Evolutionary conservation across 1,140 invertebrate genomes (phyloP).

Genomic region (Cotesia vestalis): DNA sequence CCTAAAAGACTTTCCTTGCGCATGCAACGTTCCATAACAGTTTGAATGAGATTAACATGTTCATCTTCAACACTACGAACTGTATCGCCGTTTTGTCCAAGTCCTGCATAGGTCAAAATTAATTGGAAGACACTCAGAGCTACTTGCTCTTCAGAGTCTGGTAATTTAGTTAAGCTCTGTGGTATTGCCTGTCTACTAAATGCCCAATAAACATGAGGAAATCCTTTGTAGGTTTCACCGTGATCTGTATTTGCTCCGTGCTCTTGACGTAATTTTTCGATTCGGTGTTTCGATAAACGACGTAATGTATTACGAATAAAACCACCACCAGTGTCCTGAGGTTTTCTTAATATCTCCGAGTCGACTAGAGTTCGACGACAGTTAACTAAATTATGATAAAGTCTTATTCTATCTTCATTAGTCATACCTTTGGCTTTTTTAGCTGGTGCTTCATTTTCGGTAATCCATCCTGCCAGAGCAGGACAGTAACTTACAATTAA

Average conservation of each 20-base stretch:
- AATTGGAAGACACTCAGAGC: constrained; percentile 82
- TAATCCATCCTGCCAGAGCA: constrained; percentile 83
- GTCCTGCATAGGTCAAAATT: constrained; percentile 82
- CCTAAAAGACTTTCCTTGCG: constrained; percentile 86
- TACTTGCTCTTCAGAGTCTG: constrained; percentile 87
- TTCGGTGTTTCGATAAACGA: constrained; percentile 84
- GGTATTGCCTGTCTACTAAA: constrained; percentile 82
- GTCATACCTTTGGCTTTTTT: constrained; percentile 76
- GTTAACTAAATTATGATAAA: constrained; percentile 84
- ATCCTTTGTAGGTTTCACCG: constrained; percentile 88
- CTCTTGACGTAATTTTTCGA: constrained; percentile 86
- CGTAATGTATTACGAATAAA: constrained; percentile 89
- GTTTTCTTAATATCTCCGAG: constrained; percentile 81
- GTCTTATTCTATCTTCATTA: constrained; percentile 81
- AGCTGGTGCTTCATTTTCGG: constrained; percentile 79
- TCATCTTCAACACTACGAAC: constrained; percentile 81
- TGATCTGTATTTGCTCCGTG: constrained; percentile 74
- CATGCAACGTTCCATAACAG: constrained; percentile 89
- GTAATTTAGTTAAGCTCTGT: constrained; percentile 83
- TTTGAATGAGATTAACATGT: constrained; percentile 87
- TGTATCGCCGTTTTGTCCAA: constrained; percentile 78
- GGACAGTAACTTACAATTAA: constrained; percentile 92
- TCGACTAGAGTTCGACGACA: constrained; percentile 85
- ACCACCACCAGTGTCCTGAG: constrained; percentile 78
- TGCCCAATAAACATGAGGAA: constrained; percentile 88